Conservation (phyloP, 2,888 invertebrate genomes). For the Trichopria drosophilae region DNA sequence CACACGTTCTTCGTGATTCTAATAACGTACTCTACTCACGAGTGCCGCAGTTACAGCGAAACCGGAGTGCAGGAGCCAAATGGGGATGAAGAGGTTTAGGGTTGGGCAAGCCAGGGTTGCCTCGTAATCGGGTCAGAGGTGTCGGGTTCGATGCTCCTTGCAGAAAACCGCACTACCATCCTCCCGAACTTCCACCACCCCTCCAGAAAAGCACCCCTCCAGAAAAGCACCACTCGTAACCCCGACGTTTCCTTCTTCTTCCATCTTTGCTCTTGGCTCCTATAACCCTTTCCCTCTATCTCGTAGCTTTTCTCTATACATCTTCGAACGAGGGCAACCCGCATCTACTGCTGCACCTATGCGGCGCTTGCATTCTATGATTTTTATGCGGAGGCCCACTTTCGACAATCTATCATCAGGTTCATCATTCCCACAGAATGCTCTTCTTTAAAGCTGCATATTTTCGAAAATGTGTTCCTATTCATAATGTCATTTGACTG, state of each 20-base stretch:
- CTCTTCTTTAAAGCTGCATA: too few relatives aligned
- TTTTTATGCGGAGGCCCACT: too few relatives aligned
- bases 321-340: conserved; percentile 18
- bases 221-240: not conserved
- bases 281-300: conserved; percentile 10
- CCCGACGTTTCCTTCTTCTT: not conserved
- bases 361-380: too few relatives aligned
- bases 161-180: conserved; percentile 15
- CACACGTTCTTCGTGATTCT: too few relatives aligned
- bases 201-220: too few relatives aligned
- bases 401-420: too few relatives aligned
- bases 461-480: too few relatives aligned
- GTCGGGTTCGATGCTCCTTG: conserved; percentile 38
- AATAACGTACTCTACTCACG: too few relatives aligned
- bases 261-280: conserved; percentile 2
- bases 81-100: conserved; percentile 29
- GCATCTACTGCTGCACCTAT: too few relatives aligned
- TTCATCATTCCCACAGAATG: too few relatives aligned
- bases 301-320: conserved; percentile 13
- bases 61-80: conserved; percentile 25
- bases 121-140: conserved; percentile 46
- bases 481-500: too few relatives aligned
- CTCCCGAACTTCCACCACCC: conserved; percentile 7
- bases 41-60: conserved; percentile 16
- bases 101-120: conserved; percentile 30